phyloP scores from a whole-genome alignment of 2,888 invertebrate species.

The Netelia melanura region DNA sequence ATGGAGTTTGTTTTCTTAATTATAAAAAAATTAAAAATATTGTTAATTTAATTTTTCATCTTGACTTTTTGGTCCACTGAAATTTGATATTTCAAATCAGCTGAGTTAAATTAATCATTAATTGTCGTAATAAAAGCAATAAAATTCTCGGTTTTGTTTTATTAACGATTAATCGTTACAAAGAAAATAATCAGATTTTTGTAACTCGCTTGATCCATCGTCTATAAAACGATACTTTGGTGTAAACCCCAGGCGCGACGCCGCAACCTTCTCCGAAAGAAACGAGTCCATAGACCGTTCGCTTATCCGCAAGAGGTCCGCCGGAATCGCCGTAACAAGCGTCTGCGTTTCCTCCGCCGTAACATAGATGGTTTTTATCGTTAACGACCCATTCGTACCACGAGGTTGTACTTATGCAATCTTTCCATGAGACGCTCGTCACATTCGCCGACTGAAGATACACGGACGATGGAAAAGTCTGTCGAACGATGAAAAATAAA shows the following conservation, averaged over 20 bases:
- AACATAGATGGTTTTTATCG: conserved; percentile 73
- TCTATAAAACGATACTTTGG: conserved; percentile 70
- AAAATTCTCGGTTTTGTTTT: background rate
- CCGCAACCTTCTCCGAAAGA: conserved; percentile 75
- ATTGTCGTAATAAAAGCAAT: background rate
- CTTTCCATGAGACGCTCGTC: conserved; percentile 59
- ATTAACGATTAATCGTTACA: background rate
- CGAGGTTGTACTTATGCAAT: conserved; percentile 58
- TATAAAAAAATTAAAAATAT: no score
- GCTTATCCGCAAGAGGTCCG: conserved; percentile 72
- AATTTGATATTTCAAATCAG: no score
- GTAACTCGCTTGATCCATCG: conserved; percentile 72
- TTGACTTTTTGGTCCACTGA: no score
- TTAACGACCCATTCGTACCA: conserved; percentile 62
- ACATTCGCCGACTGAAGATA: conserved; percentile 41
- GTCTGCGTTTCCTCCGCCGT: conserved; percentile 70
- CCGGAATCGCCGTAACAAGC: conserved; percentile 77
- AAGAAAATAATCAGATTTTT: conserved; percentile 24
- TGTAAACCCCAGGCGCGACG: conserved; percentile 73
- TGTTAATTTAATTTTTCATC: no score
- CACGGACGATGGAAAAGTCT: conserved; percentile 15
- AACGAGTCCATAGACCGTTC: conserved; percentile 75
- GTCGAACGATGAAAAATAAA: background rate
- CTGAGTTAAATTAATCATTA: background rate
- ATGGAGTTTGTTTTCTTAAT: no score